Evolutionary conservation across 2,797 vertebrate species (phyloP).

Genomic region (Poecilia picta): DNA sequence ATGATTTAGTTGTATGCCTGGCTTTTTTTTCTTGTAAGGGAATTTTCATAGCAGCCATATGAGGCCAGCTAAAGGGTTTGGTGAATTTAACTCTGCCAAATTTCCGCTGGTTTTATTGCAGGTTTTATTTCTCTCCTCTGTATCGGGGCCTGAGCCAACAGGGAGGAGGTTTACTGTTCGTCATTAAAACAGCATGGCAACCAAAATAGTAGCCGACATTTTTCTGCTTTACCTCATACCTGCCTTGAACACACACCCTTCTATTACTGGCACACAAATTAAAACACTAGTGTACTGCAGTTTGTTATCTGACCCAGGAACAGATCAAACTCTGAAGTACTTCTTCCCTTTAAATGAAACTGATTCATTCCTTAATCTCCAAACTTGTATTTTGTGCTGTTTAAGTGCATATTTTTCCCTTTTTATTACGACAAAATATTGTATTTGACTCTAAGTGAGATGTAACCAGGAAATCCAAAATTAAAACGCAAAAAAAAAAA

Average conservation of each 20-base stretch:
- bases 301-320: background rate
- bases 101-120: slow-evolving; percentile 60
- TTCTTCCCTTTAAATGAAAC: background rate
- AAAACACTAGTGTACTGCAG: background rate
- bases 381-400: background rate
- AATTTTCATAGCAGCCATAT: slow-evolving; percentile 38
- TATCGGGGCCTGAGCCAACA: slow-evolving; percentile 51
- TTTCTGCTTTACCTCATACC: slow-evolving; percentile 11
- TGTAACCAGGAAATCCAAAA: background rate
- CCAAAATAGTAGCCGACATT: slow-evolving; percentile 16
- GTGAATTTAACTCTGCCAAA: slow-evolving; percentile 54
- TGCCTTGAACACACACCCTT: slow-evolving; percentile 3
- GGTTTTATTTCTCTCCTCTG: slow-evolving; percentile 60
- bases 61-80: slow-evolving; percentile 57
- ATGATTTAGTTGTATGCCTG: background rate
- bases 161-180: slow-evolving; percentile 59
- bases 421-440: background rate
- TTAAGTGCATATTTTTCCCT: background rate
- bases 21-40: background rate
- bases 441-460: background rate
- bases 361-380: background rate
- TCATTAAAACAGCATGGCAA: slow-evolving; percentile 58
- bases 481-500: background rate
- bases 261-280: background rate
- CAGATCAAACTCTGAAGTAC: background rate